phyloP scores from a whole-genome alignment of 2,888 invertebrate genomes.

The Coleophora deauratella region DNA sequence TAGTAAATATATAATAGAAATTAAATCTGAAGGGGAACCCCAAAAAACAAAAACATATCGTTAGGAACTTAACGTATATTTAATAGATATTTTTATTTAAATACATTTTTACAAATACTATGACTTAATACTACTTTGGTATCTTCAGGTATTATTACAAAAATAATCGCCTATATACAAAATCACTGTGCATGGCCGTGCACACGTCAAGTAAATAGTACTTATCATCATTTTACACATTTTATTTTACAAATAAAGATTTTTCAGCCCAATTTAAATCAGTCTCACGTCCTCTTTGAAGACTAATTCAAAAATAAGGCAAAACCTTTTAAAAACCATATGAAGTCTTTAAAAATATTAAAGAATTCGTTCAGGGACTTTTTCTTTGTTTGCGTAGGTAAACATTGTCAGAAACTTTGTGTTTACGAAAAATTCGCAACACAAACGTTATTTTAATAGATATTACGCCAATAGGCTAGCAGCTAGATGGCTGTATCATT shows the following conservation, averaged over 20 bases:
- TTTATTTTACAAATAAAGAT: slow-evolving; percentile 4
- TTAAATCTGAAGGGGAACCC: too few relatives aligned
- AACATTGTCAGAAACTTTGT: too few relatives aligned
- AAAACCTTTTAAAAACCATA: too few relatives aligned
- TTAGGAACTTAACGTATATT: slow-evolving; percentile 1
- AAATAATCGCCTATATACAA: slow-evolving; percentile 3
- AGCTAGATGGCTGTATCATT: too few relatives aligned
- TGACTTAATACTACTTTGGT: neutral
- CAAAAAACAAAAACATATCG: neutral
- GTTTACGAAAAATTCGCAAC: too few relatives aligned
- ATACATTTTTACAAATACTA: slow-evolving; percentile 1
- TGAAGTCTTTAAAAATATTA: too few relatives aligned
- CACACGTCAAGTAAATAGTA: neutral
- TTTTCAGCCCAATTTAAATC: slow-evolving; percentile 26
- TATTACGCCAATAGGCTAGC: too few relatives aligned
- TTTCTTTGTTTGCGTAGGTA: too few relatives aligned
- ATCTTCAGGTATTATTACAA: neutral
- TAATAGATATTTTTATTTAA: neutral
- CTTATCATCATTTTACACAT: too few relatives aligned
- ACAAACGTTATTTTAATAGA: too few relatives aligned
- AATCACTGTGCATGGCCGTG: neutral
- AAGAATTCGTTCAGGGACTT: too few relatives aligned
- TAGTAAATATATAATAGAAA: too few relatives aligned
- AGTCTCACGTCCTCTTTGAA: slow-evolving; percentile 55
- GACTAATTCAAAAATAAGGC: slow-evolving; percentile 29